Evolutionary conservation across 2,888 invertebrate species (phyloP), one percentile per base, ranked within the genome.

Genomic region (Pteria penguin): DNA sequence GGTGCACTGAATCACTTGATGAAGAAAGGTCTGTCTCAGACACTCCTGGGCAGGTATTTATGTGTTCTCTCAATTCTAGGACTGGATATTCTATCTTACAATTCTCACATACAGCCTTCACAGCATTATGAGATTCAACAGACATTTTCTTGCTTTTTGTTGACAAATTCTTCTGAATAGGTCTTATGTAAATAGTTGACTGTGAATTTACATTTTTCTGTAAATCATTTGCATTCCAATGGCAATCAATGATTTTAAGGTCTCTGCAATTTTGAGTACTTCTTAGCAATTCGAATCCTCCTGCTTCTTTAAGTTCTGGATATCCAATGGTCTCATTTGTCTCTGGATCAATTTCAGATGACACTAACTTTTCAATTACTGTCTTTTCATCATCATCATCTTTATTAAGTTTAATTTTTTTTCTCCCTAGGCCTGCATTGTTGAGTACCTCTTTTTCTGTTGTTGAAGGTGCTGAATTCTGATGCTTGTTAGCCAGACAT

Each of bases 271-370:
- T 79, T 5, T 5, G 14, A 24, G 26, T 22, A 24, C 68, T 67
- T 61, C 76, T 70, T 27, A 79, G 26, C 31, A 75, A 18, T 66
- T 79, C 73, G 72, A 79, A 69, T 8, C 75, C 75, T 11, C 70
- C 73, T 57, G 60, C 31, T n/a, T 61, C 54, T 22, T 36, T 36
- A 11, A 36, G 45, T 36, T 36, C 14, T 14, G 14, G 5, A 36
- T 11, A 36, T 14, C 45, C 45, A n/a, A n/a, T n/a, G n/a, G 60
- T 26, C 14, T 61, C 54, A n/a, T 36, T 36, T 36, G 14, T 5
- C 14, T 36, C 14, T 14, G 14, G 5, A 36, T 11, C 5, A 5
- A 5, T 14, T 36, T 36, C 45, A 11, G 5, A 5, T 36, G 14
- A 29, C 54, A 54, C 31, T 32, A 29, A 29, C 14, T 67, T 55